Conservation (phyloP, 1,140 invertebrate genomes). For the Papilio polytes region DNA sequence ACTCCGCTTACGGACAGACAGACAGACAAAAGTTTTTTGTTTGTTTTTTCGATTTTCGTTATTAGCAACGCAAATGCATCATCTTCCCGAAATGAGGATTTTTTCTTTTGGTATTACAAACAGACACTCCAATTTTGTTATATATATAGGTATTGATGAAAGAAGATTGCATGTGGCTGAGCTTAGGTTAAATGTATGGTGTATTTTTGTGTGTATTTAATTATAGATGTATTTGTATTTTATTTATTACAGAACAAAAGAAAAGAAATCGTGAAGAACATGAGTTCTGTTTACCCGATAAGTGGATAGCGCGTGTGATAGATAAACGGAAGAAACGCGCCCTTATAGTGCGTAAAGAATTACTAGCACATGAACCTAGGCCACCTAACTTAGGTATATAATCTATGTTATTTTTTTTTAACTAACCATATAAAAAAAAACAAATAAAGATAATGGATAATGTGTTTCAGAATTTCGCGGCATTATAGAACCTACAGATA, state of each 20-base stretch:
- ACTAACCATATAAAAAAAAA: neutral
- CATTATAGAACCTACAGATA: conserved; percentile 45
- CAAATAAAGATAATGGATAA: neutral
- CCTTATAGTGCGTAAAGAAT: conserved; percentile 32
- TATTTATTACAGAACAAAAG: conserved; percentile 43
- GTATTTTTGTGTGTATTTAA: too few species aligned
- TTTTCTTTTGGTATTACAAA: too few species aligned
- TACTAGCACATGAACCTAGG: conserved; percentile 9
- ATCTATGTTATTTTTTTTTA: neutral
- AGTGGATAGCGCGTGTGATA: conserved; percentile 44
- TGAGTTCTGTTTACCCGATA: conserved; percentile 46
- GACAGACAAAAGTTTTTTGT: too few species aligned
- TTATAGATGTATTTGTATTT: neutral
- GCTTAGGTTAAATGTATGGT: too few species aligned
- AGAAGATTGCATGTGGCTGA: too few species aligned
- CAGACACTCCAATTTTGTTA: too few species aligned
- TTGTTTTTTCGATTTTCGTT: too few species aligned
- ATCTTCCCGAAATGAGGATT: too few species aligned
- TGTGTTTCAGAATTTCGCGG: conserved; percentile 53
- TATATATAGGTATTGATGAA: too few species aligned
- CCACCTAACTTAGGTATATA: conserved; percentile 32
- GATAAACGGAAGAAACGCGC: conserved; percentile 39
- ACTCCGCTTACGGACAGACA: too few species aligned
- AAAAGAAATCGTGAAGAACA: conserved; percentile 4
- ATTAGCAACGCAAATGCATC: too few species aligned